Conservation (phyloP, 2,797 vertebrate genomes). For the Acanthiza pusilla region DNA sequence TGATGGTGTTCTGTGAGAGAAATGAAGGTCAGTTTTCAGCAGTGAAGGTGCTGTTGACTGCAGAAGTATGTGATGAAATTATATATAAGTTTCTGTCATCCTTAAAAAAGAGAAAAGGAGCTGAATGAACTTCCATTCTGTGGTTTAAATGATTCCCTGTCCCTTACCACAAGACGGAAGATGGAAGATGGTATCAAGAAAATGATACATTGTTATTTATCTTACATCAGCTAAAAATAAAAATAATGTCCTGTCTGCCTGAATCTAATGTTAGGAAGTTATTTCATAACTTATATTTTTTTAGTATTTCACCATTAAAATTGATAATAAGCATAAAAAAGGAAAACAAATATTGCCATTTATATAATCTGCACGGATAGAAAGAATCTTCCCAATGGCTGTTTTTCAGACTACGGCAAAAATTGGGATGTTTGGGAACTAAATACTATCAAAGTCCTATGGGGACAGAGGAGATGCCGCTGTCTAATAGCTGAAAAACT, state of each 20-base stretch:
- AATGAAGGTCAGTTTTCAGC: slow-evolving; percentile 67
- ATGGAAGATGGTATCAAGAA: neutral
- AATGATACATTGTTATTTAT: neutral
- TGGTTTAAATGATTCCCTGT: neutral
- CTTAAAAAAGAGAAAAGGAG: slow-evolving; percentile 1
- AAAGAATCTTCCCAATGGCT: neutral
- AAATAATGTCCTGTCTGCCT: neutral
- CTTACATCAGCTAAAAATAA: neutral
- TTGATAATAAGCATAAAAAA: neutral
- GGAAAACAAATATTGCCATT: neutral
- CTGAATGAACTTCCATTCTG: neutral
- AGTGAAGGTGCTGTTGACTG: slow-evolving; percentile 37
- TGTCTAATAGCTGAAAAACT: neutral
- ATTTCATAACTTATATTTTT: neutral
- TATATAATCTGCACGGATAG: neutral
- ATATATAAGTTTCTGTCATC: slow-evolving; percentile 32
- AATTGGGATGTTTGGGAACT: neutral
- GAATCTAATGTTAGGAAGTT: neutral
- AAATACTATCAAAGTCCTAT: neutral
- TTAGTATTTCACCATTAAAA: neutral
- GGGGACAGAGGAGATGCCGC: neutral
- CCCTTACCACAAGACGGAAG: neutral
- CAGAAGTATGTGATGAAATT: slow-evolving; percentile 53
- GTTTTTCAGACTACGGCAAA: neutral
- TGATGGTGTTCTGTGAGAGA: slow-evolving; percentile 20